Percentiles rank a stretch among this genome's conserved stretches.
These are phyloP conservation scores for Cyprinella venusta DNA, from an alignment of 2,797 vertebrate species.

Conservation along the genomic window DNA sequence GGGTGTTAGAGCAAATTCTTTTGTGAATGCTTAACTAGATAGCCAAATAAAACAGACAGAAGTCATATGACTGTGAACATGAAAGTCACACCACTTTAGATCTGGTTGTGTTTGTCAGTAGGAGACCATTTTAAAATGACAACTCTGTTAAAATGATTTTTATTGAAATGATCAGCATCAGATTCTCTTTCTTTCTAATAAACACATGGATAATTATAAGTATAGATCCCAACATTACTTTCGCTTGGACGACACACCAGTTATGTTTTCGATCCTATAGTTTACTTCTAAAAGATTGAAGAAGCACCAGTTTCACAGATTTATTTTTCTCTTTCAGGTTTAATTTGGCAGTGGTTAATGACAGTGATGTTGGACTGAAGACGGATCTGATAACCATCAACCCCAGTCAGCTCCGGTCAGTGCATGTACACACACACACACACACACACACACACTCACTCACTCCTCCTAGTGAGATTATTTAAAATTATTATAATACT, in stretches of 20 bases:
- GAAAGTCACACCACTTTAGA: background rate
- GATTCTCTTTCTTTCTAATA: background rate
- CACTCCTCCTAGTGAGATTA: background rate
- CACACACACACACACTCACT: no score
- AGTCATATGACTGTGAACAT: background rate
- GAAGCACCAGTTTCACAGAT: background rate
- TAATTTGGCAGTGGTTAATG: constrained; percentile 35
- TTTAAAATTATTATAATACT: background rate
- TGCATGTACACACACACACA: no score
- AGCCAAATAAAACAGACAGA: background rate
- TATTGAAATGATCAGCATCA: background rate
- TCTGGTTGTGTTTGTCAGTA: no score
- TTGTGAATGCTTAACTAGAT: background rate
- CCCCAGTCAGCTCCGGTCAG: constrained; percentile 23
- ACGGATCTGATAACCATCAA: constrained; percentile 43
- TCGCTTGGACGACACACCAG: background rate
- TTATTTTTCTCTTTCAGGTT: constrained; percentile 3
- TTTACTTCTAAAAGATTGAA: background rate
- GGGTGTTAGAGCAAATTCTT: background rate
- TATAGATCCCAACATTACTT: background rate
- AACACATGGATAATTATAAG: background rate
- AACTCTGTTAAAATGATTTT: background rate
- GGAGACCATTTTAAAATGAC: no score
- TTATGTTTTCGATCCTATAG: background rate
- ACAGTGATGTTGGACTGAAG: constrained; percentile 46